Base-by-base conservation (phyloP, 2,113 vertebrate species). In the Synodontis membranacea region DNA sequence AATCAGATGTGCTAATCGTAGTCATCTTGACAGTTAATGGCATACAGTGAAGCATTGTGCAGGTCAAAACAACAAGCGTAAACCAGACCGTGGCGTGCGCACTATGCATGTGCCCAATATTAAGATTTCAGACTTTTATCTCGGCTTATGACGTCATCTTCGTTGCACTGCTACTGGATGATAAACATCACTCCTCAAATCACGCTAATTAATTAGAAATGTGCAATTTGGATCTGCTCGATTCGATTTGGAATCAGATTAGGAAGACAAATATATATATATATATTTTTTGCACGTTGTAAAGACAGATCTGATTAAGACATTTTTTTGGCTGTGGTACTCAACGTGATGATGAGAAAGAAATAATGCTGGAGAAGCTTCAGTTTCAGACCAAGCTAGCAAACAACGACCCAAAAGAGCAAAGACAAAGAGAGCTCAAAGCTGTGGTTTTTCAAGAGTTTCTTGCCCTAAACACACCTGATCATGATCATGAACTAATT, bases 11-110 rank as follows among this genome's bases (percentile, higher is more conserved):
- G 50, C 76, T 23, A 25, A 25, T 44, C 52, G 11, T 52, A 76
- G 37, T 68, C 76, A 50, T 37, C 42, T 64, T 60, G 19, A 84
- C 31, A 50, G 25, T 86, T 74, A 72, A 84, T 64, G 84, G n/a
- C 82, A 84, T 84, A 42, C 56, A 56, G 83, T 52, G 58, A 87
- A 82, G n/a, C 19, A 42, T 54, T 84, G 64, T 80, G 82, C 46
- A 48, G 46, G 31, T 84, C 52, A 62, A 79, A 75, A 83, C 46
- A 7, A 50, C 62, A n/a, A 50, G 23, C 0, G 19, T 54, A 23
- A 54, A 42, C 8, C 60, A 11, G 1, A 64, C 2, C 31, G 15
- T 31, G 5, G 39, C 23, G 56, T 31, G 56, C 34, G 15, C 28
- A 1, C 80, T 44, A 66, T 2, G 80, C 58, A 46, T 19, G 28